Evolutionary conservation across 2,888 invertebrate genomes (phyloP).

Genomic region (Crepidodera aurea): DNA sequence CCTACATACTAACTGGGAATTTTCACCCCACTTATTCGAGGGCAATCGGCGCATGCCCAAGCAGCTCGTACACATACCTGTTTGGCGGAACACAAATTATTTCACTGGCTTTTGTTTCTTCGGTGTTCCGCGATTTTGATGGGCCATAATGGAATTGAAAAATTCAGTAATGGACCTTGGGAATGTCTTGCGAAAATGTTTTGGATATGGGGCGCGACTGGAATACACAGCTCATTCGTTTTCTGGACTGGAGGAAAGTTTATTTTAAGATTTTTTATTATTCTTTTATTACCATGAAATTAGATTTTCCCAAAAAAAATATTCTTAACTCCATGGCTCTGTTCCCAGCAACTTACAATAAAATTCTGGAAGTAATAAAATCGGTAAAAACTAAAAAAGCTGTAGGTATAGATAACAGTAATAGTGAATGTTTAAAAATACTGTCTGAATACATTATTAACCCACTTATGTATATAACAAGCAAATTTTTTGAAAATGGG

Average conservation of each 20-base stretch:
- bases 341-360: too few relatives aligned
- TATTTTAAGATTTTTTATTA: too few relatives aligned
- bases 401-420: too few relatives aligned
- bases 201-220: not conserved
- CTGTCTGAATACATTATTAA: too few relatives aligned
- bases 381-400: too few relatives aligned
- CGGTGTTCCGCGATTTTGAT: constrained; percentile 31
- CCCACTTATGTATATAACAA: too few relatives aligned
- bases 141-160: constrained; percentile 32
- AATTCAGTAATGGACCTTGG: constrained; percentile 28
- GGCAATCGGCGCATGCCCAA: constrained; percentile 49
- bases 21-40: constrained; percentile 54
- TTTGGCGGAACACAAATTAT: constrained; percentile 44
- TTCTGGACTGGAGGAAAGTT: not conserved
- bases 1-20: constrained; percentile 56
- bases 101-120: constrained; percentile 37
- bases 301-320: too few relatives aligned
- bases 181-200: constrained; percentile 26
- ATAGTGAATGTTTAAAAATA: too few relatives aligned
- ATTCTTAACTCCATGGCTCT: too few relatives aligned
- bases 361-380: too few relatives aligned
- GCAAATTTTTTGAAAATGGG: too few relatives aligned
- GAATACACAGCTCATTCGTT: not conserved
- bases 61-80: constrained; percentile 51
- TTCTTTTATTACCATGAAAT: too few relatives aligned